Evolutionary conservation across 92 coral and sea anemone genomes (phyloP), one percentile per base, ranked within the genome.

Genomic region (Epizoanthus illoricatus): DNA sequence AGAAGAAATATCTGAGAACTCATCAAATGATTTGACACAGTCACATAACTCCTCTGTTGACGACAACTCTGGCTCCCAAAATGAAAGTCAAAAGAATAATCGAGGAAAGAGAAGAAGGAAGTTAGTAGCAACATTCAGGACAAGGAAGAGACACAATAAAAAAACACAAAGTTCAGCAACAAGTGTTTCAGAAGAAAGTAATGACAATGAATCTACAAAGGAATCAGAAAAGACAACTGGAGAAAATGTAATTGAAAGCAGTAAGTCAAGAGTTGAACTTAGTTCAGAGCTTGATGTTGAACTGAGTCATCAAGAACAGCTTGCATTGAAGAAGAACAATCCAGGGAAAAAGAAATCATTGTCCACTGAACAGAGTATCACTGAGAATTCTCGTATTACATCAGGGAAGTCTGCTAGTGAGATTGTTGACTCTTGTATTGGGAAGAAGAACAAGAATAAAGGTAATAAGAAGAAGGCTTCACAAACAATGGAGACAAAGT

Each of bases 151-250:
- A 39, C 24, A 52, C 28, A 41, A 15, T 61, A 86, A 69, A 60
- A 54, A 19, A 1, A 54, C 57, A 16, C 40, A 41, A 21, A 71
- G 20, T 56, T 47, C 47, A 69, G 47, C 67, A 69, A 68, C 47
- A 64, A 39, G 52, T 52, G 20, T 55, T 33, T 67, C 85, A 9
- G 64, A 80, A 69, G 80, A 69, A 23, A 71, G 52, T 21, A 85
- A 42, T 21, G 45, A 11, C 16, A 80, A 80, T 28, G 69, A 45
- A 28, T 40, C 45, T 33, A 41, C n/a, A 15, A 20, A n/a, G 33
- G 43, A 71, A 41, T 52, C 18, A 21, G 88, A 76, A 45, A 72
- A 58, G 80, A 15, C 7, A n/a, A 71, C 19, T 55, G 69, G 43
- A 21, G 40, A 55, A 52, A 60, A 13, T 63, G 16, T 16, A 13